phyloP scores from a whole-genome alignment of 2,888 invertebrate species.

The Drosophila nigritarsus region DNA sequence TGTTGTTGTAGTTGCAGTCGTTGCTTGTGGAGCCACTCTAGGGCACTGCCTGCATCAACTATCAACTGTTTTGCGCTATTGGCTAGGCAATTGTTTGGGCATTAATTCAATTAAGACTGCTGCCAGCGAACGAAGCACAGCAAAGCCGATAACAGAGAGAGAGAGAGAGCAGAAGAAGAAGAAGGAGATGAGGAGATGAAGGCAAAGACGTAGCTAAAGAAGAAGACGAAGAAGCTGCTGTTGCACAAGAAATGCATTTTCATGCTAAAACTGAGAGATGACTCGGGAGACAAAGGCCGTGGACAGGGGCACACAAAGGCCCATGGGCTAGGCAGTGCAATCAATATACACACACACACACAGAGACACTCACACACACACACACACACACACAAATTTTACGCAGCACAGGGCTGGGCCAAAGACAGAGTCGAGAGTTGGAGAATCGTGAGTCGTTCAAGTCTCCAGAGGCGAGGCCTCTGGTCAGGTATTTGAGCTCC shows the following conservation, averaged over 20 bases:
- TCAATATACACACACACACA: conserved; percentile 35
- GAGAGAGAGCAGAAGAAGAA: not conserved
- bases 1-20: not conserved
- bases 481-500: conserved; percentile 62
- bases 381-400: conserved; percentile 16
- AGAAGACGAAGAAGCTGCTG: conserved; percentile 19
- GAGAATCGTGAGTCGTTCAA: conserved; percentile 33
- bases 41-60: not conserved
- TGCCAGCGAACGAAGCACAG: not conserved
- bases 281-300: conserved; percentile 44
- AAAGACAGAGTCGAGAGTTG: conserved; percentile 38
- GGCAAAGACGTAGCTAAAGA: not conserved
- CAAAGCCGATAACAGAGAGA: not conserved
- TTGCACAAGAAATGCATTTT: conserved; percentile 64
- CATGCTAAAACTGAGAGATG: conserved; percentile 58
- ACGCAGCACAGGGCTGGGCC: conserved; percentile 56
- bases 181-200: not conserved
- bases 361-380: conserved; percentile 17
- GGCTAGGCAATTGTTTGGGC: conserved; percentile 26
- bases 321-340: conserved; percentile 43
- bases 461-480: conserved; percentile 44
- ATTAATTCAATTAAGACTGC: conserved; percentile 28
- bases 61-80: conserved; percentile 10
- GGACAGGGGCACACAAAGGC: conserved; percentile 44
- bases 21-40: not conserved